Base-by-base conservation (phyloP, 2,888 invertebrate species). In the Acanthosepion lycidas region DNA sequence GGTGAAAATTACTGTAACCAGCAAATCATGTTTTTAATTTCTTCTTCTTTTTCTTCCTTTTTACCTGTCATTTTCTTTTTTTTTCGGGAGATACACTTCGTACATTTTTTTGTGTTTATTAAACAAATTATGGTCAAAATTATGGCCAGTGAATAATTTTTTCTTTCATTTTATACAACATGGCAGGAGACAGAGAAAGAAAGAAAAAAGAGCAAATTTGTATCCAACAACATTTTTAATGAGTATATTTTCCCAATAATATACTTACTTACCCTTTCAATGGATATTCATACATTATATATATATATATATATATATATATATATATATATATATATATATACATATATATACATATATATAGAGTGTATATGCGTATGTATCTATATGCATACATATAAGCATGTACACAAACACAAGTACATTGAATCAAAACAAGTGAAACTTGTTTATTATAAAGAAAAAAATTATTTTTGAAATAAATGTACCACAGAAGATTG, bases 81-180 rank as follows among this genome's bases (percentile, higher is more conserved):
- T 64, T 28, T 64, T 64, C 64, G 64, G 64, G 64, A 64, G 64
- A 64, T 64, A 64, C 64, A 64, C 64, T 64, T 64, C 64, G 26
- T 64, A 64, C 64, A 64, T 64, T 26, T 64, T 23, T 64, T 64
- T 64, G 64, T 26, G 20, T 23, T 64, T 64, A 3, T 51, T 91
- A 33, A 91, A 48, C 91, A 48, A 48, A 91, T 20, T 91, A 33
- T 20, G 33, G 28, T 6, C 18, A 33, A 91, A 91, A 91, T 91
- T 91, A 20, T 91, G 91, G 91, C 33, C 91, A 91, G 91, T 91
- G 15, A 91, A 64, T 64, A 23, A 59, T 64, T 64, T 64, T 64
- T 64, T 64, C 26, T 64, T 64, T 64, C 26, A 26, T 64, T 64
- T 64, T 64, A 26, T 64, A 64, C 64, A 64, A 64, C 64, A 64